Base-by-base conservation (phyloP, 2,113 vertebrate species). In the Mormyrus lacerda region DNA sequence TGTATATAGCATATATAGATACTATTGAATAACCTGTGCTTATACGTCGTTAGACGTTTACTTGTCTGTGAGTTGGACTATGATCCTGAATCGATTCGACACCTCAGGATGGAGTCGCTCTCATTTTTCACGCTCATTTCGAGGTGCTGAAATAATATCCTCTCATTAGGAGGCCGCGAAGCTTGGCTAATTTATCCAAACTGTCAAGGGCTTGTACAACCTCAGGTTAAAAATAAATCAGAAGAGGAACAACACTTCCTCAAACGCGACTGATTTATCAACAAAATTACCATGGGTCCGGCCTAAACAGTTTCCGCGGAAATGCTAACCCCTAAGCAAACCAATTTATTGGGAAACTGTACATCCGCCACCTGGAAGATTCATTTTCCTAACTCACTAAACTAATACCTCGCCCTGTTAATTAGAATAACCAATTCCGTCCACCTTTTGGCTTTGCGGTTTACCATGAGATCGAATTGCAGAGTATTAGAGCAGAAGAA, bases 161-260 rank as follows among this genome's bases (percentile, higher is more conserved):
- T 96, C 97, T 98, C 97, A 98, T 99, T 98, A 98, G 96, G 96
- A 96, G 96, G 94, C 95, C 94, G 94, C 95, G 95, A 95, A 96
- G 96, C 95, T 95, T 93, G 97, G 96, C 97, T 98, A 97, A 98
- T 99, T 97, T 97, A 98, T 98, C 96, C 96, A 96, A 96, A 96
- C 96, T 97, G 97, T 98, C 97, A 97, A 92, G 94, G 95, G 93
- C 96, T 95, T 97, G 97, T 97, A 98, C 97, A 97, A 97, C 97
- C 97, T 95, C 97, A 95, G 97, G 97, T 97, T 97, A 97, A 95
- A 96, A 97, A 98, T 98, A 98, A 98, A 98, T 98, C 97, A 98
- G 95, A 92, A 92, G 92, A 96, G 95, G 97, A 98, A 97, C 96
- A 96, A 92, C 90, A 95, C 90, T 91, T 95, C 91, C 93, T 94